These are phyloP conservation scores for Campylomormyrus numenius DNA, from an alignment of 2,113 vertebrate genomes.

Conservation along the genomic window DNA sequence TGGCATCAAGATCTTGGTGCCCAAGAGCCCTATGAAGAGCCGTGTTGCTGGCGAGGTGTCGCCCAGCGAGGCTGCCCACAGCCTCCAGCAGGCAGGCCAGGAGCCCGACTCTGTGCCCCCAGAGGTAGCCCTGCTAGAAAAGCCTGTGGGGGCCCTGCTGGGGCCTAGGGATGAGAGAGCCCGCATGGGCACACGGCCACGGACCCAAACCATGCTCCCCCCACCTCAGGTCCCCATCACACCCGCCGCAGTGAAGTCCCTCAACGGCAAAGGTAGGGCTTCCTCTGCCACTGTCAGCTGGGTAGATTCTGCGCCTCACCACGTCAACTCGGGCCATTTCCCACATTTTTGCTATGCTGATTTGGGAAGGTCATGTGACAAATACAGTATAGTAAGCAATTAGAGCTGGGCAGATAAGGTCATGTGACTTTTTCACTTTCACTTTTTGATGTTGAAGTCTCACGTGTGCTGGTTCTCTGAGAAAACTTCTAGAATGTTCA, in stretches of 20 bases:
- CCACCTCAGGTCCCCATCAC: constrained; percentile 69
- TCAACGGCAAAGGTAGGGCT: constrained; percentile 77
- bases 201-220: constrained; percentile 65
- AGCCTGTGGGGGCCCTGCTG: constrained; percentile 69
- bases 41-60: constrained; percentile 77
- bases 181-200: constrained; percentile 87
- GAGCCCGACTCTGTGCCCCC: constrained; percentile 80
- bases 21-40: constrained; percentile 87
- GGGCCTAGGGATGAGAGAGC: constrained; percentile 85
- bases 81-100: constrained; percentile 74
- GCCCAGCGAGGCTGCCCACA: constrained; percentile 76
- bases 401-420: neutral
- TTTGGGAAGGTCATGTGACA: neutral
- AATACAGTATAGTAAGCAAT: neutral
- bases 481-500: neutral
- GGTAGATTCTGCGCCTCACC: neutral
- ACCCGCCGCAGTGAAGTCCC: constrained; percentile 65
- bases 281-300: neutral
- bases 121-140: constrained; percentile 82
- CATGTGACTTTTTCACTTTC: neutral
- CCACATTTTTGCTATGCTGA: neutral
- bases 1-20: constrained; percentile 95
- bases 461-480: neutral
- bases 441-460: neutral
- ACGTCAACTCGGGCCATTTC: neutral